Evolutionary conservation across 2,888 invertebrate genomes (phyloP).

Genomic region (Patella pellucida): DNA sequence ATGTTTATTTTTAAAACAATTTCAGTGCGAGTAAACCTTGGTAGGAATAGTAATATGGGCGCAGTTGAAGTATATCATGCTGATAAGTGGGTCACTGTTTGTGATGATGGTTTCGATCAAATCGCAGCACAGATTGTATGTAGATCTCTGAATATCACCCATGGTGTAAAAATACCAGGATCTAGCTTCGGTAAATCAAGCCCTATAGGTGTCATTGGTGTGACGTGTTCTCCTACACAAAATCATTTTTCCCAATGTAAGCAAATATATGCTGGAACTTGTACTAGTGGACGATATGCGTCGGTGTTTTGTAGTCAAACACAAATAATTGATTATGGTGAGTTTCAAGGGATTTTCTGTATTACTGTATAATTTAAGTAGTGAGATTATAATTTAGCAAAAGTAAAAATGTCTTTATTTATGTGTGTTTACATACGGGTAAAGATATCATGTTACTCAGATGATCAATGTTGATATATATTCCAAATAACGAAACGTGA

Average conservation of each 20-base stretch:
- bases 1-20: no score
- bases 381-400: no score
- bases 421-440: no score
- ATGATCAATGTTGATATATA: no score
- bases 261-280: slow-evolving; percentile 25
- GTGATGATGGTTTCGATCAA: slow-evolving; percentile 48
- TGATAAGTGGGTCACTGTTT: slow-evolving; percentile 47
- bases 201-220: slow-evolving; percentile 75
- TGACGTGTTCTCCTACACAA: slow-evolving; percentile 46
- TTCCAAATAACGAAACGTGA: no score
- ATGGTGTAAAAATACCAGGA: slow-evolving; percentile 47
- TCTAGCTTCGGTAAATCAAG: slow-evolving; percentile 44
- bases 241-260: slow-evolving; percentile 39
- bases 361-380: no score
- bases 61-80: slow-evolving; percentile 49
- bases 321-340: slow-evolving; percentile 45
- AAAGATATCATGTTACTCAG: no score
- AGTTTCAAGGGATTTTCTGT: neutral
- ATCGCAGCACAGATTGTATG: slow-evolving; percentile 41
- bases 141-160: slow-evolving; percentile 42
- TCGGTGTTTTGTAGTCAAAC: slow-evolving; percentile 49
- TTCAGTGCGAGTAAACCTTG: slow-evolving; percentile 49
- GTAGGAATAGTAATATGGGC: slow-evolving; percentile 49
- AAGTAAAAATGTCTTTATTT: no score
- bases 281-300: slow-evolving; percentile 44